Evolutionary conservation across 92 coral and sea anemone genomes (phyloP), one percentile per base, ranked within the genome.

Genomic region (Scolanthus callimorphus): DNA sequence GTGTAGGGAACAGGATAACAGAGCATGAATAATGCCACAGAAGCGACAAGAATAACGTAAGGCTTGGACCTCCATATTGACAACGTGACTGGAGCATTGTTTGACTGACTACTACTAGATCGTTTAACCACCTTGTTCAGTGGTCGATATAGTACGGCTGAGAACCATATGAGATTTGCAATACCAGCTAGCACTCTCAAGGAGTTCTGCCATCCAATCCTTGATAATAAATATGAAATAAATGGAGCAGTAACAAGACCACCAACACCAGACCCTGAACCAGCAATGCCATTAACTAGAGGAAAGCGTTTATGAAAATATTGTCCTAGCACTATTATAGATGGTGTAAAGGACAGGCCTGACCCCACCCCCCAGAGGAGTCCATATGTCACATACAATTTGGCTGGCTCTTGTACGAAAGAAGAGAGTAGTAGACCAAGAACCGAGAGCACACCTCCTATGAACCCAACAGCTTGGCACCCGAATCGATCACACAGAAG

Each of bases 341-440:
- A 88, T 30, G 97, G 90, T 1, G 86, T 77, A 60, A 88, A 92
- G 4, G 89, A 92, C 49, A 92, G 57, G 39, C 97, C 83, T 45
- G 97, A 92, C 17, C 96, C 97, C 11, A 88, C 76, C n/a, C 97
- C 97, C 97, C 97, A 92, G 27, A 92, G 79, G 3, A 92, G 76
- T 25, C 97, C 92, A 63, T 92, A 92, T 0, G 97, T 92, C 4
- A 85, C 70, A 67, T 92, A 92, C 97, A 92, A 83, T 71, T 83
- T 88, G 17, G 85, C 73, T 17, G 88, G 65, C 29, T 79, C 84
- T 58, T 82, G 73, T 55, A 92, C 82, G 55, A 92, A 85, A 23
- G 97, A 92, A 13, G 97, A 76, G 46, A 91, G 78, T 29, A 92
- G 75, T 13, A 92, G 90, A 30, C 97, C 97, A 43, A 80, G 76